Evolutionary conservation across 2,888 invertebrate genomes (phyloP), one percentile per base, ranked within the genome.

Genomic region (Dorcus hopei): DNA sequence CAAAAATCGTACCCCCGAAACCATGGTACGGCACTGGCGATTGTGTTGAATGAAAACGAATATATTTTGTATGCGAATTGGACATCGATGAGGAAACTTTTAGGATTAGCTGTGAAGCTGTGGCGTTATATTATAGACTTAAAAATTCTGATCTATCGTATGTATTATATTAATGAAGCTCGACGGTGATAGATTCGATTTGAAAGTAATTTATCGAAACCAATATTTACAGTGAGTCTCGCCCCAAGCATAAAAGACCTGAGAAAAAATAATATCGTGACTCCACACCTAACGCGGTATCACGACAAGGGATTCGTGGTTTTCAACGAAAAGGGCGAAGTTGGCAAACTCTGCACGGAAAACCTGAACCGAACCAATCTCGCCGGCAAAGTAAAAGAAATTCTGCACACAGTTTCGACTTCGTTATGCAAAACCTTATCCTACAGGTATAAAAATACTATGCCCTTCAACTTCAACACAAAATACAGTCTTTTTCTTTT

Each of bases 261-360:
- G 73, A 81, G 82, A 60, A 83, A 85, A 53, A 85, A 87, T 63
- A 85, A 83, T 47, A 79, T 84, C 59, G 83, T 88, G 73, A 86
- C 87, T 2, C 89, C 91, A 1, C 86, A 90, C 72, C 84, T 88
- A 48, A 81, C 85, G 0, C 82, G 85, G 58, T 90, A 92, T 70
- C 84, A 83, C 68, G 83, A 86, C 55, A 87, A 87, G 64, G 94
- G 94, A n/a, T 92, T 87, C 78, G 90, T 93, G 3, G 85, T 91
- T 62, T 93, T 93, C 81, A 89, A 91, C 67, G 93, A 93, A 77
- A 89, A 90, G 70, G 92, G 93, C 5, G 83, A 85, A 52, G 82
- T 85, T 51, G 92, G 93, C 52, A 93, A 93, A 79, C 79, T 93
- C 40, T 93, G 93, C 74, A 88, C 90, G 1, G 89, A 90, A 70